Evolutionary conservation across 2,113 vertebrate species (phyloP), one percentile per base, ranked within the genome.

Genomic region (Hyla sarda): DNA sequence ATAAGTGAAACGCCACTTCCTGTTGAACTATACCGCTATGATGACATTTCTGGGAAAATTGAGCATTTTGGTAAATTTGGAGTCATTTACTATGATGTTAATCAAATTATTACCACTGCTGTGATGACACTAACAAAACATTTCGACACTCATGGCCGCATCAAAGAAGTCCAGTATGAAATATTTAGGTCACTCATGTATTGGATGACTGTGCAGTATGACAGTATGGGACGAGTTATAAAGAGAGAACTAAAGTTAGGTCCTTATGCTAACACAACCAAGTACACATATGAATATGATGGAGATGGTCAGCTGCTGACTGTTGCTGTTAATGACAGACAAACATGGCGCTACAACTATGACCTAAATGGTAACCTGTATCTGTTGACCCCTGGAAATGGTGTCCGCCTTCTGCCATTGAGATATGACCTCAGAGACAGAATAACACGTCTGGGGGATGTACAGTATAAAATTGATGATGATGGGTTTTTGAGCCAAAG

Each of bases 121-220:
- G 98, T 99, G 19, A 99, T 99, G 98, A 99, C 98, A 0, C 93
- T 99, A 89, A 99, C 97, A 91, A 99, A 99, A 89, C 98, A 99
- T 90, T 99, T 99, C 9, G 98, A 99, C 88, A 98, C 98, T 21
- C 98, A 99, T 0, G 98, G 98, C 2, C 96, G 98, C 79, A 98
- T 99, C 93, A 99, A 99, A 90, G 98, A 99, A 88, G 98, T 99
- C 74, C 98, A 99, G 67, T 99, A 99, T 0, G 98, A 99, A 92
- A 99, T 99, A 92, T 99, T 99, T 92, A 93, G 98, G 4, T 99
- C 98, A 0, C 96, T 99, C 5, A 99, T 99, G 98, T 99, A 99
- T 93, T 99, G 98, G 98, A 99, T 99, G 98, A 99, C 98, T 0
- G 97, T 99, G 75, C 98, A 99, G 71, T 99, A 99, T 0, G 98